These are phyloP conservation scores for Pentamera pediparva DNA, from an alignment of 53 echinoderm and acorn worm species.

Conservation along the genomic window DNA sequence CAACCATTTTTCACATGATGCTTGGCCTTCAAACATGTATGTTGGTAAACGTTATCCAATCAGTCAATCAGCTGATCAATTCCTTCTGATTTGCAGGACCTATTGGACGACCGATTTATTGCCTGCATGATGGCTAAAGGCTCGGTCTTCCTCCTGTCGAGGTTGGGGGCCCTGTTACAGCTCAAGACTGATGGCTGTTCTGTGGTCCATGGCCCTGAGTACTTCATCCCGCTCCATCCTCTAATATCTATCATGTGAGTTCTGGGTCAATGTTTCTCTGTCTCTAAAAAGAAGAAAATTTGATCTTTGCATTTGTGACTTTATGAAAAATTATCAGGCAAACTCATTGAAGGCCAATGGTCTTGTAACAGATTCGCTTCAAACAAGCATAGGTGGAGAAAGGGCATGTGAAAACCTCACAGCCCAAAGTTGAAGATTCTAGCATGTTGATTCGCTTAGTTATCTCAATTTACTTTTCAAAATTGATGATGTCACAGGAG, in stretches of 20 bases:
- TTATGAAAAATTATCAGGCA: background rate
- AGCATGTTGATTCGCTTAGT: too few relatives aligned
- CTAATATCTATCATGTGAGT: constrained; percentile 81
- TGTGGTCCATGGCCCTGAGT: constrained; percentile 65
- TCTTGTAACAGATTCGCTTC: too few relatives aligned
- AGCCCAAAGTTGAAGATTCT: too few relatives aligned
- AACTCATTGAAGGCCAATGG: background rate
- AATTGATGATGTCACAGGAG: too few relatives aligned
- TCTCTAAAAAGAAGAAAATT: background rate
- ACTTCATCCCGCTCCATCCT: constrained; percentile 68
- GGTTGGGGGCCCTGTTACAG: constrained; percentile 73
- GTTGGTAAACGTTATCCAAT: too few relatives aligned
- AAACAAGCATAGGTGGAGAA: too few relatives aligned
- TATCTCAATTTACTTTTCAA: too few relatives aligned
- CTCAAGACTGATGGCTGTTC: constrained; percentile 85
- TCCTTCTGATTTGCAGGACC: constrained; percentile 42
- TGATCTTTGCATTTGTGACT: background rate
- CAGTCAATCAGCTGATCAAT: background rate
- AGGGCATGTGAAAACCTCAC: too few relatives aligned
- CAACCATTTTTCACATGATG: too few relatives aligned
- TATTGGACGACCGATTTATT: constrained; percentile 87
- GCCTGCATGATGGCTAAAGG: constrained; percentile 83
- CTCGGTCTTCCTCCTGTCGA: constrained; percentile 58
- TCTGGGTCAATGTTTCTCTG: constrained; percentile 17
- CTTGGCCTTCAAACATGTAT: too few relatives aligned